A percentile compares a stretch with the other conserved stretches of the same genome.
Evolutionary conservation across 2,888 invertebrate genomes (phyloP).

Genomic region (Tenthredo notha): DNA sequence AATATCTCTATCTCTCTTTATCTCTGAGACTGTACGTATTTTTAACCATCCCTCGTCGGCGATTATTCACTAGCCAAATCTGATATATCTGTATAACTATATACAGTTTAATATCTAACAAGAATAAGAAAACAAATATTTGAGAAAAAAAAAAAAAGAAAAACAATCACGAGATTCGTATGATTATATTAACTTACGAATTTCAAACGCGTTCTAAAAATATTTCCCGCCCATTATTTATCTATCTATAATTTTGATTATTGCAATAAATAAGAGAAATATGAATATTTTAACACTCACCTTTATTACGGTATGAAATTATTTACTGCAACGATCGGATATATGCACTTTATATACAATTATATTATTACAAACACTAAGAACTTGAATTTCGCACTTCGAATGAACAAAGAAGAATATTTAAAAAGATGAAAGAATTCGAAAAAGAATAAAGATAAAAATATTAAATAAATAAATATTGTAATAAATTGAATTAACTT

Average conservation of each 20-base stretch:
- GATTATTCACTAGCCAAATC: slow-evolving; percentile 1
- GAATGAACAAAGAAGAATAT: neutral
- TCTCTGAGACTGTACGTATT: slow-evolving; percentile 5
- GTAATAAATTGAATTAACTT: no score
- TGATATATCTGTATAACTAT: neutral
- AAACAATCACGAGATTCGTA: neutral
- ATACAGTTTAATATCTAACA: neutral
- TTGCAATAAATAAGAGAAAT: neutral
- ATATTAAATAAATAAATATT: neutral
- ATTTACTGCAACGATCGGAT: neutral
- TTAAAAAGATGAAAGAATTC: neutral
- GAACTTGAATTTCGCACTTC: neutral
- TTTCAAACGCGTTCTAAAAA: no score
- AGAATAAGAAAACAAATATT: neutral
- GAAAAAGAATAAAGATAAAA: neutral
- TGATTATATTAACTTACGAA: neutral
- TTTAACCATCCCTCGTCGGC: neutral
- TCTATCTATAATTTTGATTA: neutral
- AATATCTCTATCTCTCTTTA: neutral
- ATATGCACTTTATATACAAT: neutral
- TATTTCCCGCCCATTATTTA: neutral
- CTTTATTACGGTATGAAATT: neutral
- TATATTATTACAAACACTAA: neutral
- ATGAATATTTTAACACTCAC: neutral
- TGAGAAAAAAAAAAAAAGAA: no score